phyloP scores from a whole-genome alignment of 1,140 invertebrate species.

The Chrysomallon squamiferum region DNA sequence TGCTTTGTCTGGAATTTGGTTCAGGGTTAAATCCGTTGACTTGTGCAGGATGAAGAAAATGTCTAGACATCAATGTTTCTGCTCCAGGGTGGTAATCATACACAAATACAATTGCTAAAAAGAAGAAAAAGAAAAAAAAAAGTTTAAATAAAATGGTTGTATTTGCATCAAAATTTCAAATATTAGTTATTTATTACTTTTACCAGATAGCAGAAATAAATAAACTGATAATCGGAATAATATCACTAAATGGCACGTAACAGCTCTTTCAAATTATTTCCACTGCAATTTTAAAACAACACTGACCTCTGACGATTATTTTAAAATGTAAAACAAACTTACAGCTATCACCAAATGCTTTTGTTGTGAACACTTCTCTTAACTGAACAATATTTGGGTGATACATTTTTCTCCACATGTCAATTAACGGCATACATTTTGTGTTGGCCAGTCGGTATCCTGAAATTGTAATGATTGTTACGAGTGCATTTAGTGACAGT shows the following conservation, averaged over 20 bases:
- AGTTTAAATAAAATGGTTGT: too few relatives aligned
- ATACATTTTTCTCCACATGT: constrained; percentile 91
- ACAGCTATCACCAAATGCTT: constrained; percentile 95
- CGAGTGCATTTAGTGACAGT: not conserved
- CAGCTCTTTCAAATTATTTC: too few relatives aligned
- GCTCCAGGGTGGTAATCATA: constrained; percentile 94
- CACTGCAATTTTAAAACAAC: too few relatives aligned
- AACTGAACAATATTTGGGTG: constrained; percentile 93
- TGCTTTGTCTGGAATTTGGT: too few relatives aligned
- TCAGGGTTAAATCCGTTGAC: constrained; percentile 59
- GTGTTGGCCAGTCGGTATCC: constrained; percentile 81
- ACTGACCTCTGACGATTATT: too few relatives aligned
- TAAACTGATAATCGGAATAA: too few relatives aligned
- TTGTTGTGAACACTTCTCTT: constrained; percentile 93
- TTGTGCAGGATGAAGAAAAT: constrained; percentile 70
- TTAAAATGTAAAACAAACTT: constrained; percentile 67
- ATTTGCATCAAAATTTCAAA: not conserved
- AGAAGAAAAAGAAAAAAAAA: not conserved
- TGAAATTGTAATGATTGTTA: constrained; percentile 56
- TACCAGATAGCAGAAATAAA: not conserved
- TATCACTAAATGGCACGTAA: too few relatives aligned
- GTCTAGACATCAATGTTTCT: constrained; percentile 84
- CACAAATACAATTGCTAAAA: constrained; percentile 91
- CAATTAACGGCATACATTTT: constrained; percentile 84
- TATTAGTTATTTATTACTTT: not conserved